Percentiles rank a stretch among this genome's conserved stretches.
phyloP scores from a whole-genome alignment of 2,888 invertebrate species.

The Capitulum mitella region DNA sequence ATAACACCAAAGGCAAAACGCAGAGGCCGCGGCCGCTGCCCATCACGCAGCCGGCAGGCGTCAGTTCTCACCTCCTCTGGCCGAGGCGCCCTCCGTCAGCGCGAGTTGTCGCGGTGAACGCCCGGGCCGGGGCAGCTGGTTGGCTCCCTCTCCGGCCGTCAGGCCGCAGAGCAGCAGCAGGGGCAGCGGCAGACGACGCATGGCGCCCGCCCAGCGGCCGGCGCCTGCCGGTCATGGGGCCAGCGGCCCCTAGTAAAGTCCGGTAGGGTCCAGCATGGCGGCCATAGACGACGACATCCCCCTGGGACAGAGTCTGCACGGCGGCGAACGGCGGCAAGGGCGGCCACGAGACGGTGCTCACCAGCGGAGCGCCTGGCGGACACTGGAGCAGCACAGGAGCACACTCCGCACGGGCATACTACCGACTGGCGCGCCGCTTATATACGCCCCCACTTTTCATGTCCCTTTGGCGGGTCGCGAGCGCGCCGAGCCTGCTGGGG shows the following conservation, averaged over 20 bases:
- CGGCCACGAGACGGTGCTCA: neutral
- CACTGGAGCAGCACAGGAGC: neutral
- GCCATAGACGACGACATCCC: neutral
- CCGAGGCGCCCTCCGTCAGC: neutral
- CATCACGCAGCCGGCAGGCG: too few species aligned
- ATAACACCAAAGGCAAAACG: too few species aligned
- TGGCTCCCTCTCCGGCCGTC: neutral
- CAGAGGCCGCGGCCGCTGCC: too few species aligned
- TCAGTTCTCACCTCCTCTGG: conserved; percentile 16
- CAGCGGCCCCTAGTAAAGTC: neutral
- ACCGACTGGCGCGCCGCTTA: conserved; percentile 7
- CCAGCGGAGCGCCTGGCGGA: neutral
- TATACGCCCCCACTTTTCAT: conserved; percentile 25
- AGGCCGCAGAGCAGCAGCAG: neutral
- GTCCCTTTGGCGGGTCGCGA: neutral
- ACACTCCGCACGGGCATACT: neutral
- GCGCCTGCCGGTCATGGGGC: neutral
- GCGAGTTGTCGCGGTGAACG: neutral
- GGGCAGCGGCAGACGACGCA: neutral
- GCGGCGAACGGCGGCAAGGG: neutral
- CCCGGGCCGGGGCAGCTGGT: neutral
- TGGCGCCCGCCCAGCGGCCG: neutral
- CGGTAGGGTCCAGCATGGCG: conserved; percentile 19
- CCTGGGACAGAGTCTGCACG: neutral
- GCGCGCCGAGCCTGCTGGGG: neutral